A percentile compares a stretch with the other conserved stretches of the same genome.
Conservation (phyloP, 2,797 vertebrate species). For the Pangasius mekongensis region DNA sequence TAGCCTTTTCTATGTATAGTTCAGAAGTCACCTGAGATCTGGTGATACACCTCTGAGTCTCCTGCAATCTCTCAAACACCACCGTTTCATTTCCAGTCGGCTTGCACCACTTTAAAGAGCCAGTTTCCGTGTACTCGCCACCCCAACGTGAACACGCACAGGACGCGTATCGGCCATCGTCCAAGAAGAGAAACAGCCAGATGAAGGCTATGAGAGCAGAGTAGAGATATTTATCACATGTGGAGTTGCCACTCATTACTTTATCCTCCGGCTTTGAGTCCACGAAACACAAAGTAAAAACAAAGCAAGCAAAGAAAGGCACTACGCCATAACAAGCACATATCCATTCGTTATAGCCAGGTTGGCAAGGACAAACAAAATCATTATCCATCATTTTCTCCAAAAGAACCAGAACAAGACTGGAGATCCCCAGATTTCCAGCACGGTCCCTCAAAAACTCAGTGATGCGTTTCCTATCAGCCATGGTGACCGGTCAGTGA, state of each 20-base stretch:
- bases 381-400: not conserved
- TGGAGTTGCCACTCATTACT: not conserved
- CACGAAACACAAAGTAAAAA: not conserved
- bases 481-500: not conserved
- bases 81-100: not conserved
- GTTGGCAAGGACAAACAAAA: not conserved
- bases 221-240: not conserved
- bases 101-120: not conserved
- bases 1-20: not conserved
- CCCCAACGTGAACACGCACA: not conserved
- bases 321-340: no score
- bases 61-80: not conserved
- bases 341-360: not conserved
- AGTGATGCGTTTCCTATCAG: rapidly evolving
- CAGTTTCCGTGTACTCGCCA: not conserved
- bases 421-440: not conserved
- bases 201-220: not conserved
- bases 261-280: not conserved
- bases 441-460: not conserved
- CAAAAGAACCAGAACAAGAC: not conserved
- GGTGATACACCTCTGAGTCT: not conserved
- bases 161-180: not conserved
- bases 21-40: not conserved
- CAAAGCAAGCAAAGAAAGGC: not conserved
- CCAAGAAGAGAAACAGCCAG: not conserved